Evolutionary conservation across 2,888 invertebrate species (phyloP).

Genomic region (Neoitamus cyanurus): DNA sequence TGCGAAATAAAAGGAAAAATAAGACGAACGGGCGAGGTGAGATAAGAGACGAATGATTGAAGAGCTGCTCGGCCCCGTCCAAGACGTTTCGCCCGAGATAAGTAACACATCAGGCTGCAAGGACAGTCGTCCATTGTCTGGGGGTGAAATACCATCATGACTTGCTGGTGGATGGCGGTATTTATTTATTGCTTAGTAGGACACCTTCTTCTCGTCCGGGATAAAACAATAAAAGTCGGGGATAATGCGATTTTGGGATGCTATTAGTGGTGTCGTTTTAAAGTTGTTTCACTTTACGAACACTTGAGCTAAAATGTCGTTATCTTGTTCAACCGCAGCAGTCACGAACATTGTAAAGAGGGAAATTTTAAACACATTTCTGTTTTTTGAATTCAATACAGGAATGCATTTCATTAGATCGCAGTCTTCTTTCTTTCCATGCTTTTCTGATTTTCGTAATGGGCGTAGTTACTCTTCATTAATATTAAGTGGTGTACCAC

Average conservation of each 20-base stretch:
- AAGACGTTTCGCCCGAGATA: background rate
- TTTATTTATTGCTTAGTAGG: background rate
- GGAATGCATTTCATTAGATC: too few relatives aligned
- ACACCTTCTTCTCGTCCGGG: background rate
- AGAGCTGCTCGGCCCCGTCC: background rate
- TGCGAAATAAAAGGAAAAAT: background rate
- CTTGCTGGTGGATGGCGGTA: background rate
- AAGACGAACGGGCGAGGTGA: background rate
- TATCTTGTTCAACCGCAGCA: background rate
- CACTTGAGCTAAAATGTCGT: background rate
- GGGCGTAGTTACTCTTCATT: too few relatives aligned
- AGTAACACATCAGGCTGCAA: background rate
- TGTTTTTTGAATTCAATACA: background rate
- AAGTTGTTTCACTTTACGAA: background rate
- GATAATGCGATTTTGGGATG: background rate
- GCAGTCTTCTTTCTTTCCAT: too few relatives aligned
- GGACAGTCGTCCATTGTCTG: background rate
- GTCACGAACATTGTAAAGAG: background rate
- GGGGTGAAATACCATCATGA: background rate
- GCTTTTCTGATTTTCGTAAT: too few relatives aligned
- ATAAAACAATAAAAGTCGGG: background rate
- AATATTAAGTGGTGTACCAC: too few relatives aligned
- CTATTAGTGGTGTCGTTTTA: background rate
- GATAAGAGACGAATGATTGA: background rate
- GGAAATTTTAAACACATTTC: background rate